phyloP scores from a whole-genome alignment of 2,797 vertebrate species.

The Crocidura indochinensis region DNA sequence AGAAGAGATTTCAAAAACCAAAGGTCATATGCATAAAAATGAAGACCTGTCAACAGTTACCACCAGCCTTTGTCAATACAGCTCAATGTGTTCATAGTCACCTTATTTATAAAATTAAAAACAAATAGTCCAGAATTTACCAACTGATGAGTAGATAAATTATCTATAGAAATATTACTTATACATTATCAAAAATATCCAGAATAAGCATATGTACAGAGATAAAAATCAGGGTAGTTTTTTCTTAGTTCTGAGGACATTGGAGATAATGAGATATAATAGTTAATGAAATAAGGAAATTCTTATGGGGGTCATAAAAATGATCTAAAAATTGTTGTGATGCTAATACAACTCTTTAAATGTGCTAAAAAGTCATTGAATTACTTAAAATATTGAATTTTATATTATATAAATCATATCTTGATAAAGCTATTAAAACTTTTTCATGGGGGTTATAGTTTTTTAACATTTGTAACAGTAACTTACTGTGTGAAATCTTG shows the following conservation, averaged over 20 bases:
- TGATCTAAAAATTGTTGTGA: constrained; percentile 21
- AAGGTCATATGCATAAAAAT: neutral
- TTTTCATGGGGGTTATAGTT: neutral
- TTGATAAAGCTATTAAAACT: neutral
- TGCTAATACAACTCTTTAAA: constrained; percentile 1
- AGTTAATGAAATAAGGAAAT: neutral
- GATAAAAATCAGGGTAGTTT: neutral
- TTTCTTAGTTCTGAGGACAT: neutral
- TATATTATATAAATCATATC: neutral
- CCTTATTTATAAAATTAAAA: too few species aligned
- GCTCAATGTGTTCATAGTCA: too few species aligned
- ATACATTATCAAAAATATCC: neutral
- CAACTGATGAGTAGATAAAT: neutral
- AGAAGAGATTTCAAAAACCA: neutral
- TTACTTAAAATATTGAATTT: neutral
- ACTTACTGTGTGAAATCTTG: neutral
- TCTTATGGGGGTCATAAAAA: neutral
- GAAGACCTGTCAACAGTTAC: neutral
- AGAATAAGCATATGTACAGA: neutral
- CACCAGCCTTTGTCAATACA: neutral
- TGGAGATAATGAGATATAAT: neutral
- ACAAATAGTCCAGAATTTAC: neutral
- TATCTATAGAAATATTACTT: neutral
- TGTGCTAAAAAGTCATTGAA: neutral
- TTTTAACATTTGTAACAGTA: constrained; percentile 10